phyloP scores from a whole-genome alignment of 1,140 invertebrate species.

The Onthophagus taurus region DNA sequence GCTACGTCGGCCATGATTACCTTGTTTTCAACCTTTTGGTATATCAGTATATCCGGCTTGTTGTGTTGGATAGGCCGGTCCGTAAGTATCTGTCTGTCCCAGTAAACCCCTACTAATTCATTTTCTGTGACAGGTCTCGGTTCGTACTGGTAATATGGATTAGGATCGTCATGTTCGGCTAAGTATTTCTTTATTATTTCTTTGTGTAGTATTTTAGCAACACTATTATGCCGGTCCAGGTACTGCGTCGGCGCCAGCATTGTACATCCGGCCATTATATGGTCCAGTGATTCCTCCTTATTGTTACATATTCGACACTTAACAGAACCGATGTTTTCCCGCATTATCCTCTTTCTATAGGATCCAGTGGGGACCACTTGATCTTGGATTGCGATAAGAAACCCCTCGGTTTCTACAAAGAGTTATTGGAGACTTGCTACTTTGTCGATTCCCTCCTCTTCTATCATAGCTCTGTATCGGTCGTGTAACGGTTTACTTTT shows the following conservation, averaged over 20 bases:
- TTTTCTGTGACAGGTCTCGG: too few relatives aligned
- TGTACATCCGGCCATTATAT: constrained; percentile 3
- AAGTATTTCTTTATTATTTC: too few relatives aligned
- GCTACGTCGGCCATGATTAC: too few relatives aligned
- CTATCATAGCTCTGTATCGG: background rate
- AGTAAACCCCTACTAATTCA: too few relatives aligned
- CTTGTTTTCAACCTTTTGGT: too few relatives aligned
- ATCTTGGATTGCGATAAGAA: constrained; percentile 29
- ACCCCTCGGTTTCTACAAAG: constrained; percentile 23
- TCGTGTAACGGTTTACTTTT: constrained; percentile 2
- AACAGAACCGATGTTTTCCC: constrained; percentile 12
- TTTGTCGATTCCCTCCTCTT: background rate
- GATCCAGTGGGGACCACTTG: constrained; percentile 26
- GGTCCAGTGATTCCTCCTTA: constrained; percentile 6
- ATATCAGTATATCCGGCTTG: too few relatives aligned
- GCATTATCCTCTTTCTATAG: constrained; percentile 24
- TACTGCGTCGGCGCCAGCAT: background rate
- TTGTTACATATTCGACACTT: constrained; percentile 5
- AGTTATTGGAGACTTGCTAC: constrained; percentile 13
- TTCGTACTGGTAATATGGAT: too few relatives aligned
- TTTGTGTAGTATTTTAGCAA: constrained; percentile 6
- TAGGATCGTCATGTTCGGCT: too few relatives aligned
- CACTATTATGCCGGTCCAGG: background rate
- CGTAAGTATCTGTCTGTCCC: too few relatives aligned
- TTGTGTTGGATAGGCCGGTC: too few relatives aligned